Conservation (phyloP, 2,888 invertebrate genomes). For the Hypomecis punctinalis region DNA sequence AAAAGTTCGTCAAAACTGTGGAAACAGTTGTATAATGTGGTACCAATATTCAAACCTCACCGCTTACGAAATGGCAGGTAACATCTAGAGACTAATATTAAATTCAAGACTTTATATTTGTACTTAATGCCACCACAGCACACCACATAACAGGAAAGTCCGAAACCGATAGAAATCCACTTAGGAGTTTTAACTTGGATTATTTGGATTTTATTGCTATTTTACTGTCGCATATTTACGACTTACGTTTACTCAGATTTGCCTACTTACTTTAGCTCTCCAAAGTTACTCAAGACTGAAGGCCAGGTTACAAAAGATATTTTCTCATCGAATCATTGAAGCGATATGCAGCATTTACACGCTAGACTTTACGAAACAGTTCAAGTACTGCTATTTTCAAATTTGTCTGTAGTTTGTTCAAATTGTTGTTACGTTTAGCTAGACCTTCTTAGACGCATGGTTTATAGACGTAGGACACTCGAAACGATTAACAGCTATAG, state of each 20-base stretch:
- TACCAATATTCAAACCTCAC: too few species aligned
- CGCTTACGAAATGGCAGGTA: too few species aligned
- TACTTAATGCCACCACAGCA: too few species aligned
- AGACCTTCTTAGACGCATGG: too few species aligned
- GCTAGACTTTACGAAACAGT: constrained; percentile 27
- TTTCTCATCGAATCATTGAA: constrained; percentile 52
- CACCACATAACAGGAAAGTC: too few species aligned
- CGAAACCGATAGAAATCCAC: background rate
- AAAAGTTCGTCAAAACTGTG: too few species aligned
- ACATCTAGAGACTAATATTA: too few species aligned
- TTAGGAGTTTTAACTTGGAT: background rate
- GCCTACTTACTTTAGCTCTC: constrained; percentile 27
- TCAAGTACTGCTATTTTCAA: constrained; percentile 5
- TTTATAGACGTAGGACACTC: too few species aligned
- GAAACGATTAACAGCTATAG: too few species aligned
- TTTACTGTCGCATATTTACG: background rate
- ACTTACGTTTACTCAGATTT: background rate
- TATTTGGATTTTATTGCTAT: background rate
- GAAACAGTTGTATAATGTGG: too few species aligned
- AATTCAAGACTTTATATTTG: too few species aligned
- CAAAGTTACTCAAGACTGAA: constrained; percentile 49
- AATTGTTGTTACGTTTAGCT: background rate
- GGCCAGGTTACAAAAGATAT: constrained; percentile 61
- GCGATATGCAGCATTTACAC: constrained; percentile 50
- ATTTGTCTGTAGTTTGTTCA: background rate